Base-by-base conservation (phyloP, 2,888 invertebrate species). In the Lamellibrachia columna region DNA sequence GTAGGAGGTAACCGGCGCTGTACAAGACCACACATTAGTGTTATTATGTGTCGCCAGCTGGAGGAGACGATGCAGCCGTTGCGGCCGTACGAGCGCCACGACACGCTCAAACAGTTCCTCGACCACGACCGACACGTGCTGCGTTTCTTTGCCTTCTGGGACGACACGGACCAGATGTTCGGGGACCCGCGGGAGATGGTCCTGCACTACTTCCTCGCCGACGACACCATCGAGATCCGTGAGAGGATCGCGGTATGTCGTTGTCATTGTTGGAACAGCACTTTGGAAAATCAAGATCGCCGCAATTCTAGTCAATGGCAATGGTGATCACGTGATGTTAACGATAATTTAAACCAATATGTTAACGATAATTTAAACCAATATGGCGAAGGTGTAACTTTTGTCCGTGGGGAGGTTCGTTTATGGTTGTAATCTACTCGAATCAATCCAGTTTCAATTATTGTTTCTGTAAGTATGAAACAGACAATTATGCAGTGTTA, bases 61-160 rank as follows among this genome's bases (percentile, higher is more conserved):
- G 96, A 96, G 94, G 96, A 96, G 93, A 95, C 95, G 90, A 96
- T 96, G 96, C 96, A 96, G 94, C 96, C 96, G 53, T 94, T 96
- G 75, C 94, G 96, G 90, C 96, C 96, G 11, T 97, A 96, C 93
- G 96, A 96, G 95, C 96, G 96, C 93, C 95, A 95, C 92, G 96
- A 97, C 95, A 97, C 98, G 0, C 97, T 98, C 93, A 98, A 97
- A 90, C 98, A 98, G 95, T 99, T 99, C 97, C 96, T 99, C 93
- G 98, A 98, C 95, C 98, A 98, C 95, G 99, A 99, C 96, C 97
- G 98, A 95, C 96, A 97, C 93, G 97, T 97, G 1, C 96, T 98
- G 93, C 97, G 98, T 94, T 99, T 99, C 96, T 97, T 97, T 95
- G 98, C 98, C 28, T 98, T 98, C 96, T 99, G 99, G 99, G 98